Evolutionary conservation across 1,140 invertebrate species (phyloP).

Genomic region (Asobara japonica): DNA sequence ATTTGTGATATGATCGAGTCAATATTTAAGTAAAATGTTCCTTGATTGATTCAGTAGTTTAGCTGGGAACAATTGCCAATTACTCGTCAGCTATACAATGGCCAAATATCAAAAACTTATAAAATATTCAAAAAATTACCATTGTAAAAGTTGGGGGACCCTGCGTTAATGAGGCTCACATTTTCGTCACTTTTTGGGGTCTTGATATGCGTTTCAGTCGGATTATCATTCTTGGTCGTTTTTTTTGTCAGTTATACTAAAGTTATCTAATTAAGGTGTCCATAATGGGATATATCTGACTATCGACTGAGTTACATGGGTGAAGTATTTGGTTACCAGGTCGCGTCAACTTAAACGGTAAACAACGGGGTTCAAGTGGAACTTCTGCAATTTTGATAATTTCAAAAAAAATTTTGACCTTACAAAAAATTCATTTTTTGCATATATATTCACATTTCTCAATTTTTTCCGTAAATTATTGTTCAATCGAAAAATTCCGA

Average conservation of each 20-base stretch:
- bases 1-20: too few species aligned
- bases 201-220: conserved; percentile 64
- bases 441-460: too few species aligned
- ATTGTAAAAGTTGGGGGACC: conserved; percentile 40
- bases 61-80: not conserved
- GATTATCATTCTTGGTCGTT: conserved; percentile 60
- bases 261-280: conserved; percentile 35
- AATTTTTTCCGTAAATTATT: too few species aligned
- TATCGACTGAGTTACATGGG: conserved; percentile 11
- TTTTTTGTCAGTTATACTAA: conserved; percentile 45
- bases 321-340: conserved; percentile 15
- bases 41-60: too few species aligned
- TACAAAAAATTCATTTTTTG: too few species aligned
- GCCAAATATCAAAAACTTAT: conserved; percentile 63
- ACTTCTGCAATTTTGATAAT: too few species aligned
- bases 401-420: too few species aligned
- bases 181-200: conserved; percentile 39
- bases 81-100: conserved; percentile 55
- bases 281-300: too few species aligned
- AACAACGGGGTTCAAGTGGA: too few species aligned
- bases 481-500: too few species aligned
- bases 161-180: conserved; percentile 49
- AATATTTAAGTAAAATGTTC: too few species aligned
- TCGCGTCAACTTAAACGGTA: not conserved
- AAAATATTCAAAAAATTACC: conserved; percentile 63